Evolutionary conservation across 2,888 invertebrate species (phyloP), one percentile per base, ranked within the genome.

Genomic region (Ophion ventricosus): DNA sequence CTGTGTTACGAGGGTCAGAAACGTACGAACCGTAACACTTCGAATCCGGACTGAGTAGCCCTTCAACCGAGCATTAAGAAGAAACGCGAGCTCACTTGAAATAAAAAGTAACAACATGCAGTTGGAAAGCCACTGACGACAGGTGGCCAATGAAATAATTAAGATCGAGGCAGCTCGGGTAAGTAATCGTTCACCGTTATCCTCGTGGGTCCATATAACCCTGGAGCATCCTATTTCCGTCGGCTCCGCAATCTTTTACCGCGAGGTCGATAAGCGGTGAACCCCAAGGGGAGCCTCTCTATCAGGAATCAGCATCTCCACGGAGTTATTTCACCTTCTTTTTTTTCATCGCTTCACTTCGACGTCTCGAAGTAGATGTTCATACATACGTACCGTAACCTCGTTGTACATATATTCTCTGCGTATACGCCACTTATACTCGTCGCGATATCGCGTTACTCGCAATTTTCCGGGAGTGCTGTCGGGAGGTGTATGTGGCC

Each of bases 401-500:
- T 56, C 57, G 56, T 72, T 57, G 63, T 75, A 49, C 54, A 35
- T 35, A 29, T 54, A 54, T 75, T 29, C 29, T n/a, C 26, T 35
- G 54, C 75, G 74, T 76, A 72, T 82, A 61, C 54, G 64, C 72
- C 64, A 76, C 75, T 80, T 70, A 70, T 70, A 74, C 72, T 25
- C 81, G 85, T 67, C 72, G 84, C 80, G 73, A 86, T 87, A 88
- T 88, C 86, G 87, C 88, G 84, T 88, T 88, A 87, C 87, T 88
- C 87, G 88, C 85, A 85, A 88, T 88, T 88, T 88, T 87, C 87
- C 80, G 84, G 88, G 81, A 84, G 84, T 81, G 81, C 77, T 87
- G 87, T 86, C 83, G 74, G 81, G 73, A 76, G 80, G 76, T 66
- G 72, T 80, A 80, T 83, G 80, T 64, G 77, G 40, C 74, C 61